phyloP scores from a whole-genome alignment of 2,888 invertebrate genomes.

The Volucella inflata region DNA sequence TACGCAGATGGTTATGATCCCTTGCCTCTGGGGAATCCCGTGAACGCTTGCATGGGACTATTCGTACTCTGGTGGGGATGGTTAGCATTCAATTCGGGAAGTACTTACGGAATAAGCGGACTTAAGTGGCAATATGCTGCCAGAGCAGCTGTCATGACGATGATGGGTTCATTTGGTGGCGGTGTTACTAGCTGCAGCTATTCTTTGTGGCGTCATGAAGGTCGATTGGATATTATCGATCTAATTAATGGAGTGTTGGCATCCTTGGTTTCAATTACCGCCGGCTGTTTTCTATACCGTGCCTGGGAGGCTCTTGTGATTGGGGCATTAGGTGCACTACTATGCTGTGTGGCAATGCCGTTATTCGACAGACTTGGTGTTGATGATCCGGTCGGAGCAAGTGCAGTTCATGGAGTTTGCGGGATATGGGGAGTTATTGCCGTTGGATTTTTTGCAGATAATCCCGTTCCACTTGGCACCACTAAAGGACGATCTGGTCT shows the following conservation, averaged over 20 bases:
- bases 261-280: conserved; percentile 94
- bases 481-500: conserved; percentile 91
- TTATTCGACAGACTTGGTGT: conserved; percentile 91
- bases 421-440: conserved; percentile 89
- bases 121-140: conserved; percentile 96
- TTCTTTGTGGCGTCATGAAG: conserved; percentile 88
- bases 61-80: conserved; percentile 99
- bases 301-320: conserved; percentile 94
- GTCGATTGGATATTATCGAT: conserved; percentile 91
- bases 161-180: conserved; percentile 95
- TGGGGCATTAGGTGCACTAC: conserved; percentile 90
- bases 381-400: conserved; percentile 94
- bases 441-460: conserved; percentile 94
- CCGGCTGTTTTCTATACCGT: conserved; percentile 93
- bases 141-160: conserved; percentile 94
- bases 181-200: conserved; percentile 88
- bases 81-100: conserved; percentile 97
- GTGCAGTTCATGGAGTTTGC: conserved; percentile 93
- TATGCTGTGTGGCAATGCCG: conserved; percentile 89
- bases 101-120: conserved; percentile 91
- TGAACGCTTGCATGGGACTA: conserved; percentile 95
- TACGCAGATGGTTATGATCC: conserved; percentile 91
- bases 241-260: conserved; percentile 95
- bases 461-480: conserved; percentile 91
- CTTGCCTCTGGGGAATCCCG: conserved; percentile 93